Evolutionary conservation across 2,113 vertebrate genomes (phyloP), one percentile per base, ranked within the genome.

Genomic region (Chamaetylas fuelleborni): DNA sequence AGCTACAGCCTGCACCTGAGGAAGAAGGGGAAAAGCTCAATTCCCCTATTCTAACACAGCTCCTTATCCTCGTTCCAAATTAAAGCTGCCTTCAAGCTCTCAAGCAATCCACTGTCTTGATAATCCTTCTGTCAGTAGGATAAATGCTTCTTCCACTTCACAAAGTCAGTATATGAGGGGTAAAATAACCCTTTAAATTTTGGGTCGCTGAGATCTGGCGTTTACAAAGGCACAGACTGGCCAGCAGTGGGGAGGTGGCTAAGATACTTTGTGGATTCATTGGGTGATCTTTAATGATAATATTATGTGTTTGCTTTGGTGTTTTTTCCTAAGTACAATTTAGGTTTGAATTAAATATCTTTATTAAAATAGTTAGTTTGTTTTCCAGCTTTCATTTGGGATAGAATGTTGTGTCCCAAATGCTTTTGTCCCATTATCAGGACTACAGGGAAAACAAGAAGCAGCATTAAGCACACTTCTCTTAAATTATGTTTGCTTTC

Each of bases 1-100:
- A 0, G 16, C 24, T 23, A 13, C 28, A 34, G 4, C 5, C 1
- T 18, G 33, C 36, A 20, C 0, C 2, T 20, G 23, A 67, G 20
- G 26, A 72, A 8, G n/a, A 36, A 51, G 8, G 7, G 28, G 14
- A 74, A 40, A 12, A 65, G 4, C 42, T 60, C 13, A 16, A 1
- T 73, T 73, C 5, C 12, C 3, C 20, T 19, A 11, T 89, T 53
- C 64, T 36, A 40, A 53, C 36, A 54, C 5, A 45, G 10, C 24
- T 81, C 74, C 25, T 81, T 50, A 8, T 66, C 38, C 19, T 88
- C 1, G 0, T 71, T 31, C 31, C 13, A 36, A 43, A 45, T 42
- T 31, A 71, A 74, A 85, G 14, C 16, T 69, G 14, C 28, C 36
- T 61, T 85, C 19, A 14, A 3, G 2, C 29, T 80, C 65, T 67